Evolutionary conservation across 1,140 invertebrate species (phyloP), one percentile per base, ranked within the genome.

Genomic region (Ceratina calcarata): DNA sequence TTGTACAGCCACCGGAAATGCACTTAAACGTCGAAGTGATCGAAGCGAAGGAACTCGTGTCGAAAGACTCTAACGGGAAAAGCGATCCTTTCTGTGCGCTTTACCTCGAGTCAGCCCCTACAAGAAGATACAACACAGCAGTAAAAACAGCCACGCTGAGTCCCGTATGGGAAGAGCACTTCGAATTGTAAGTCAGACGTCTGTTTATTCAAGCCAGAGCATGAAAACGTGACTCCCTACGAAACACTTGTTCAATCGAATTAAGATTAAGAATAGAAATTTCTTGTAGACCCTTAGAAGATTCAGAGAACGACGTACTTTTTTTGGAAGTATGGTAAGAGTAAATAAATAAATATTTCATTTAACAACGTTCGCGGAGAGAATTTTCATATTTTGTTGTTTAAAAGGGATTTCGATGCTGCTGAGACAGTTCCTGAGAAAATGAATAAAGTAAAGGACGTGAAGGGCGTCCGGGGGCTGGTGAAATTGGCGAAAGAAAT

Each of bases 161-260:
- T 92, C 99, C 99, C 0, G 93, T 96, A 22, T 99, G 98, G 98
- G 98, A 99, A 91, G 98, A 99, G 93, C 97, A 98, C 93, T 99
- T 99, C 93, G 97, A 97, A 91, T 95, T 99, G 98, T 99, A 94
- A 97, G 97, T 96, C 60, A 3, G 0, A 13, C 45, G 18, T 3
- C 6, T 37, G 13, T 37, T 32, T 32, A 37, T 12, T 61, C 4
- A 27, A 61, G 32, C 32, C 32, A 6, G 6, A 37, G 32, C 32
- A 6, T 37, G 32, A 37, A 37, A 37, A 37, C 32, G 32, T 37
- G 32, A 6, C 32, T 37, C 8, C 10, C 20, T 61, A 10, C 8
- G 45, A 67, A 18, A 16, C 12, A 24, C 3, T 24, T 51, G 10
- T 27, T n/a, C 12, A 12, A 18, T n/a, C 10, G 18, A 69, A 55